Evolutionary conservation across 2,113 vertebrate species (phyloP).

Genomic region (Helogale parvula): DNA sequence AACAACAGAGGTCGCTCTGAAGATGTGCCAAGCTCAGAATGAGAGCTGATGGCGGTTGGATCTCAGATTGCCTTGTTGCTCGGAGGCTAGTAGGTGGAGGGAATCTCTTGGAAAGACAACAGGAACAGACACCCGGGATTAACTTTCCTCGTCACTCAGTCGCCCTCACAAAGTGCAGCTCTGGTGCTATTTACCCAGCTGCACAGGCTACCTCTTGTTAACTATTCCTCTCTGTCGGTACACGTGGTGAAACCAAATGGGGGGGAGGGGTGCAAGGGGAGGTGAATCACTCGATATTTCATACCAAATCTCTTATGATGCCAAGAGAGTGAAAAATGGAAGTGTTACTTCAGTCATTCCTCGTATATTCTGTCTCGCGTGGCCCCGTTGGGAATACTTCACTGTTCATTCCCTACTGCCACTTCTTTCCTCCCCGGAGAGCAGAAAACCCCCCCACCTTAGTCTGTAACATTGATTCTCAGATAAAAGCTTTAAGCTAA

Average conservation of each 20-base stretch:
- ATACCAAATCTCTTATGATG: background rate
- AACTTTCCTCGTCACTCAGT: slow-evolving; percentile 67
- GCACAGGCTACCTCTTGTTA: slow-evolving; percentile 32
- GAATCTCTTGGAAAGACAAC: slow-evolving; percentile 64
- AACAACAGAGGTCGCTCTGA: slow-evolving; percentile 74
- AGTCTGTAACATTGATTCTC: background rate
- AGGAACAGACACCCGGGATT: slow-evolving; percentile 70
- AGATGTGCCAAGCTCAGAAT: slow-evolving; percentile 59
- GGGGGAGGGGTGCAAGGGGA: no score
- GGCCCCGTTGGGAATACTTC: background rate
- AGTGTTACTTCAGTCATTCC: background rate
- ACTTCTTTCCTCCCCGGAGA: background rate
- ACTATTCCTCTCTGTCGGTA: background rate
- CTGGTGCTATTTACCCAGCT: slow-evolving; percentile 53
- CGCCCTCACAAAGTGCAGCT: slow-evolving; percentile 49
- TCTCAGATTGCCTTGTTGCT: slow-evolving; percentile 71
- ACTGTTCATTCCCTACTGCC: background rate
- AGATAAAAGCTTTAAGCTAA: background rate
- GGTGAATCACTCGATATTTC: background rate
- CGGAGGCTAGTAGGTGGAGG: slow-evolving; percentile 41
- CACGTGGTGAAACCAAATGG: background rate
- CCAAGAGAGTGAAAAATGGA: background rate
- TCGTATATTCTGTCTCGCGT: background rate
- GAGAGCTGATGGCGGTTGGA: slow-evolving; percentile 64
- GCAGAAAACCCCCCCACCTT: background rate